Conservation (phyloP, 2,113 vertebrate species). For the Hippocampus zosterae region DNA sequence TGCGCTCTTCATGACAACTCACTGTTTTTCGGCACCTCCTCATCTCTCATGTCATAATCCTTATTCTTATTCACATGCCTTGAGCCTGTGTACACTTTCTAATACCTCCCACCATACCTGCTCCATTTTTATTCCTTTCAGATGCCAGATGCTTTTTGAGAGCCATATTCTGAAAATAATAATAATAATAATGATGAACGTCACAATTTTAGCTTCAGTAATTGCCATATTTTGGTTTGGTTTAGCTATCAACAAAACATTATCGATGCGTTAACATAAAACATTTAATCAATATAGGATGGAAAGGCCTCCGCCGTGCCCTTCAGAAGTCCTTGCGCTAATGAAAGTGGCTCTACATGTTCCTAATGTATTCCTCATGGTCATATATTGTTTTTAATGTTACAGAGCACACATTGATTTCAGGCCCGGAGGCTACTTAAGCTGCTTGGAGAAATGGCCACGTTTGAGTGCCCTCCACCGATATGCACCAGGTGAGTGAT, state of each 20-base stretch:
- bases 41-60: not conserved
- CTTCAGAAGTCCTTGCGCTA: not conserved
- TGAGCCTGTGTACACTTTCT: not conserved
- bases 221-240: not conserved
- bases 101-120: not conserved
- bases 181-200: not conserved
- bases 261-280: no score
- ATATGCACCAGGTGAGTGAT: slow-evolving; percentile 17
- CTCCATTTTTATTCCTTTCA: slow-evolving; percentile 18
- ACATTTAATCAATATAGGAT: not conserved
- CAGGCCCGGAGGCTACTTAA: slow-evolving; percentile 3
- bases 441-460: slow-evolving; percentile 13
- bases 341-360: slow-evolving; percentile 8
- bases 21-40: not conserved
- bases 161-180: not conserved
- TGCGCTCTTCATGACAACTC: not conserved
- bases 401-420: slow-evolving; percentile 5
- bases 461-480: slow-evolving; percentile 20
- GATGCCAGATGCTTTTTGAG: not conserved
- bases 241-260: not conserved
- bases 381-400: slow-evolving; percentile 4
- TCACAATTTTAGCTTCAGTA: not conserved
- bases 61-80: not conserved
- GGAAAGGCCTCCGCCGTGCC: not conserved
- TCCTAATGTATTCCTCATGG: slow-evolving; percentile 9